Percentiles rank a stretch among this genome's conserved stretches.
Evolutionary conservation across 2,888 invertebrate species (phyloP).

Genomic region (Lasioglossum calceatum): DNA sequence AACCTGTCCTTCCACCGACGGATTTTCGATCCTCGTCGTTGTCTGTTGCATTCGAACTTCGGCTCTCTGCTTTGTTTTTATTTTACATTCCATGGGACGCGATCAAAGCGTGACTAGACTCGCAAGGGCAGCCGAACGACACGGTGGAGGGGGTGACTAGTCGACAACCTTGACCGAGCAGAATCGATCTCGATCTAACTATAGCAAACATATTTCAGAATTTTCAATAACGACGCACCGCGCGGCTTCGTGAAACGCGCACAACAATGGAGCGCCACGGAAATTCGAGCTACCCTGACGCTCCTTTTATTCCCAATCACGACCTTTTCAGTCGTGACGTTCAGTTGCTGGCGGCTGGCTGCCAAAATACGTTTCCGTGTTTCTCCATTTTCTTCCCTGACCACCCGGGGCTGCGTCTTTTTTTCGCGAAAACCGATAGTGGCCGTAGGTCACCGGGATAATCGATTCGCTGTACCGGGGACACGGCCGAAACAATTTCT

Average conservation of each 20-base stretch:
- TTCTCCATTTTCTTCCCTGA: not conserved
- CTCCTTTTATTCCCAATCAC: not conserved
- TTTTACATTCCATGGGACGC: not conserved
- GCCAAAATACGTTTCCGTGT: not conserved
- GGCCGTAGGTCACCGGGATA: not conserved
- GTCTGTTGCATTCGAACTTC: not conserved
- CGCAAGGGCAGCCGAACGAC: not conserved
- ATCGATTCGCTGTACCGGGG: not conserved
- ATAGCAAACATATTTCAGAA: conserved; percentile 10
- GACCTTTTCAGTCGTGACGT: not conserved
- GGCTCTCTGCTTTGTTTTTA: not conserved
- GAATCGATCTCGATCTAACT: conserved; percentile 2
- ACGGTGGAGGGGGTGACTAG: not conserved
- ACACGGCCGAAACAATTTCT: not conserved
- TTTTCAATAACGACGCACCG: conserved; percentile 2
- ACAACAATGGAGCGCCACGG: not conserved
- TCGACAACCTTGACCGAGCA: not conserved
- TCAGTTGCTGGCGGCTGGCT: not conserved
- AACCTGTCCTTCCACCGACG: not conserved
- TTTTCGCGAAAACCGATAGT: not conserved
- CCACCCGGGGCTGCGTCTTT: not conserved
- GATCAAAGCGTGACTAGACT: not conserved
- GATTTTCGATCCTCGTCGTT: not conserved
- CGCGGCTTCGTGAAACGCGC: not conserved
- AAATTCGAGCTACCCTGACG: not conserved